phyloP scores from a whole-genome alignment of 2,113 vertebrate genomes.

The Podilymbus podiceps region DNA sequence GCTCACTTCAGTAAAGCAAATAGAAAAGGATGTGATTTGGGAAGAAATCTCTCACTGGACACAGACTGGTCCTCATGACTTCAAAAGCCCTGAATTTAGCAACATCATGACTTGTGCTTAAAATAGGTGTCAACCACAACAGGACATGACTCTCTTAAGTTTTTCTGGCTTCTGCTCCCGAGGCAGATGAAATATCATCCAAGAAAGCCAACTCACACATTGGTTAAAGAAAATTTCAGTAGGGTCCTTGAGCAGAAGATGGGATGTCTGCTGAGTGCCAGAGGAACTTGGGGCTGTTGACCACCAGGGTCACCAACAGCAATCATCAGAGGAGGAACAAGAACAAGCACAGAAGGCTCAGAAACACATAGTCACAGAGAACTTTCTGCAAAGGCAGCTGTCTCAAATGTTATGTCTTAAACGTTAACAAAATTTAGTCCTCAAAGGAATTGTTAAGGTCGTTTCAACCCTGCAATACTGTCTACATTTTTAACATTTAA shows the following conservation, averaged over 20 bases:
- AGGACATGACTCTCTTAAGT: neutral
- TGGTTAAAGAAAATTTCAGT: neutral
- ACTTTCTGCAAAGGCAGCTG: neutral
- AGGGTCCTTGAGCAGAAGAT: neutral
- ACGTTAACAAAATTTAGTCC: neutral
- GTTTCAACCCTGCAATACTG: neutral
- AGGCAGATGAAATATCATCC: neutral
- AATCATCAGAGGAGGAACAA: neutral
- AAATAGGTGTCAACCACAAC: neutral
- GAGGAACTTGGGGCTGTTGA: neutral
- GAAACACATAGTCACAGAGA: neutral
- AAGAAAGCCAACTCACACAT: neutral
- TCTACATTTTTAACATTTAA: constrained; percentile 35
- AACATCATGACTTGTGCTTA: neutral
- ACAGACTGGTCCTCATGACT: neutral
- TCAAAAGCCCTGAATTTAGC: neutral
- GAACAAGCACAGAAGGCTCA: neutral
- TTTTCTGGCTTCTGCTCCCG: neutral
- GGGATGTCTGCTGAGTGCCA: neutral
- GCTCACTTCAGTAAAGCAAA: neutral
- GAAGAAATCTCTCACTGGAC: neutral
- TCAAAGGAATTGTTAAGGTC: constrained; percentile 18
- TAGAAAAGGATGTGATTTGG: neutral
- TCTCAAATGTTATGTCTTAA: neutral
- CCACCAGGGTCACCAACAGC: neutral